These are phyloP conservation scores for Coptodon rendalli DNA, from an alignment of 2,113 vertebrate species.

Conservation along the genomic window DNA sequence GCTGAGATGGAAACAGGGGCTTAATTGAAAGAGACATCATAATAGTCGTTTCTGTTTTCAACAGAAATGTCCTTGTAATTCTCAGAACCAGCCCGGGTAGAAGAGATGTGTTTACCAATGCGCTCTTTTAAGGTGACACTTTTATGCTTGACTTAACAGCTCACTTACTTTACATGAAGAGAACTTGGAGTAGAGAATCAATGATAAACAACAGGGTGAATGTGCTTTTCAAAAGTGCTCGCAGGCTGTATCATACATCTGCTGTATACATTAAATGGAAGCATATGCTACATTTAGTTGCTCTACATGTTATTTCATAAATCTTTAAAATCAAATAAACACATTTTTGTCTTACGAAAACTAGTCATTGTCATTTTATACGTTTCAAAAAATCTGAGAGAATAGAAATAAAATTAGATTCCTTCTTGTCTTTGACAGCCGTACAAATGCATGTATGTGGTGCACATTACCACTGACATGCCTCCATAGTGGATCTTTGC, in stretches of 20 bases:
- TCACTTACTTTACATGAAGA: not conserved
- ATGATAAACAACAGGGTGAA: not conserved
- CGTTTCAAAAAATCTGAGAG: not conserved
- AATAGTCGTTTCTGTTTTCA: not conserved
- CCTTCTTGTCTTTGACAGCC: not conserved
- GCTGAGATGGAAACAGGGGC: slow-evolving; percentile 23
- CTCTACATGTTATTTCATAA: not conserved
- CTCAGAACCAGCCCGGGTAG: not conserved
- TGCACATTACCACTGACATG: slow-evolving; percentile 28
- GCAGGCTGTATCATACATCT: not conserved
- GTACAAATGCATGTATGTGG: slow-evolving; percentile 5
- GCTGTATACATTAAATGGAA: not conserved
- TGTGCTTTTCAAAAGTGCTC: not conserved
- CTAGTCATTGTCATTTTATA: not conserved
- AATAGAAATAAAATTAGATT: not conserved
- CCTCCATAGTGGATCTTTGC: slow-evolving; percentile 28
- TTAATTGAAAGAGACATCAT: slow-evolving; percentile 44
- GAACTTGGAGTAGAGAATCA: not conserved
- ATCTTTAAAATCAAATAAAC: not conserved
- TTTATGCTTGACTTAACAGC: slow-evolving; percentile 7
- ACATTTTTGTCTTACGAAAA: not conserved
- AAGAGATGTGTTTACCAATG: slow-evolving; percentile 3
- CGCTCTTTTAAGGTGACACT: not conserved
- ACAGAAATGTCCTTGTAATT: slow-evolving; percentile 23
- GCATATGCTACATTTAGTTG: not conserved